Evolutionary conservation across 1,140 invertebrate genomes (phyloP), one percentile per base, ranked within the genome.

Genomic region (Acromyrmex charruanus): DNA sequence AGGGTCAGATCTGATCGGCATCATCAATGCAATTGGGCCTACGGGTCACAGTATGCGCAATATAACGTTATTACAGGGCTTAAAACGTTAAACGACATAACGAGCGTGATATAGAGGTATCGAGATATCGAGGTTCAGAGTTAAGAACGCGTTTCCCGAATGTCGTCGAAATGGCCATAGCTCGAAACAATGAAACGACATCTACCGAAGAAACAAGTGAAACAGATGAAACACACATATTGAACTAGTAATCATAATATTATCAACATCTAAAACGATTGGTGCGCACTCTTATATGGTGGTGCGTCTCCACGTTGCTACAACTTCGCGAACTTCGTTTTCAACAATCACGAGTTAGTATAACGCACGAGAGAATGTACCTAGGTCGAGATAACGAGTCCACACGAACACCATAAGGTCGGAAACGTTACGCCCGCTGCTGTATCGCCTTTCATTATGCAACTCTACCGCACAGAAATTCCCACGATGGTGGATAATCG

Each of bases 381-480:
- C 18, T 31, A 75, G n/a, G 58, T 61, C 77, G 63, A 69, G 77
- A 81, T 81, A 81, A 80, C 65, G 51, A 77, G 74, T 18, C 16
- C 16, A 44, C 77, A 51, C 51, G 53, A 49, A 25, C 39, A 61
- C 18, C 81, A 44, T 84, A 75, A 59, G 55, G 71, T 77, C 55
- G 53, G n/a, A 59, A 84, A 77, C 28, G 65, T 61, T 61, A 71
- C 35, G 21, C 39, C 71, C 71, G 28, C 39, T 39, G 49, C 71
- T 21, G 55, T 77, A 74, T 77, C 59, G 71, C 81, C 81, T 84
- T 77, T 84, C 81, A 71, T 81, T 81, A 81, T 58, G 65, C 65
- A 81, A 71, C 77, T 35, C 49, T 10, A 39, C 66, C 39, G 39
- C 65, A 7, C 5, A 80, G 65, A 81, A 81, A 81, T 71, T 71